Evolutionary conservation across 1,140 invertebrate genomes (phyloP).

Genomic region (Oncopeltus fasciatus): DNA sequence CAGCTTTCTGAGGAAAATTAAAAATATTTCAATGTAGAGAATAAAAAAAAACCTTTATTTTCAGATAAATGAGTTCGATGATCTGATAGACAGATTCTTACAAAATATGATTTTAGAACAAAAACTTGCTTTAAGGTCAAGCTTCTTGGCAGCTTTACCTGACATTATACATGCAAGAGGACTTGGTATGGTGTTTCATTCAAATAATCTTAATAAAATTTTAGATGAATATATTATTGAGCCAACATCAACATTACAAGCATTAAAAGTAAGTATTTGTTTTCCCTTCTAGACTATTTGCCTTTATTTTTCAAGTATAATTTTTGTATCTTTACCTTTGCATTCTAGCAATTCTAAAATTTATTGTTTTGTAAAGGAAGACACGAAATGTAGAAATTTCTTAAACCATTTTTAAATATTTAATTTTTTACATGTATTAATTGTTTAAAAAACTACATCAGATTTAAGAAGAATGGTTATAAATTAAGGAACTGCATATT

Average conservation of each 20-base stretch:
- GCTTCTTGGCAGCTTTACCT: background rate
- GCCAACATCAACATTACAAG: background rate
- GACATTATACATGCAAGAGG: background rate
- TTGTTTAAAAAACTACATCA: too few species aligned
- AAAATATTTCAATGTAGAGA: background rate
- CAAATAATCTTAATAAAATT: background rate
- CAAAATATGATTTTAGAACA: conserved; percentile 11
- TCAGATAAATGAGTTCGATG: conserved; percentile 9
- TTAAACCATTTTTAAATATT: too few species aligned
- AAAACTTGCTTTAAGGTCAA: background rate
- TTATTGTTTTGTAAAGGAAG: too few species aligned
- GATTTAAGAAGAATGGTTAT: too few species aligned
- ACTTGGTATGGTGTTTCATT: background rate
- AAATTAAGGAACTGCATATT: too few species aligned
- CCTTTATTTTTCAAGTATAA: too few species aligned
- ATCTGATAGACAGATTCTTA: conserved; percentile 3
- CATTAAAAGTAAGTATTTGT: conserved; percentile 4
- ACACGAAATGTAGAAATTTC: too few species aligned
- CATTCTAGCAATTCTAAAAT: too few species aligned
- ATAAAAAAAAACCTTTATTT: background rate
- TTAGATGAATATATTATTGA: conserved; percentile 6
- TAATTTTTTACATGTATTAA: too few species aligned
- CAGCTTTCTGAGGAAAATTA: background rate
- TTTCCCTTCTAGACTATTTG: too few species aligned
- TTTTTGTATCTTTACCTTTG: too few species aligned